These are phyloP conservation scores for Plumapathes pennacea DNA, from an alignment of 92 coral and sea anemone genomes.

Conservation along the genomic window DNA sequence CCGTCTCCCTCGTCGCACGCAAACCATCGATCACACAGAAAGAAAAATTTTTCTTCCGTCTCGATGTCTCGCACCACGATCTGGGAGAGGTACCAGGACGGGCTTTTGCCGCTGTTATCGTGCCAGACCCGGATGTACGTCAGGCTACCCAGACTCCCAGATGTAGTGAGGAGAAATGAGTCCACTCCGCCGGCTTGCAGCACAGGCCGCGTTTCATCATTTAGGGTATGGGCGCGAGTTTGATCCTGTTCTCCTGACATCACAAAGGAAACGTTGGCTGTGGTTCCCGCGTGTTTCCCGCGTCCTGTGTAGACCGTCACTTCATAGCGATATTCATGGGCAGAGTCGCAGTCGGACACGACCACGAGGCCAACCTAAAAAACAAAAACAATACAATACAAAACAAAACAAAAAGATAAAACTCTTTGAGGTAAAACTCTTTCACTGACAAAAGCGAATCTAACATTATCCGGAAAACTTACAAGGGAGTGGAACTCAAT, in stretches of 20 bases:
- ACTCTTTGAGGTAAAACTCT: neutral
- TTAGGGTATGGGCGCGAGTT: slow-evolving; percentile 69
- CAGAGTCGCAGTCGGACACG: slow-evolving; percentile 71
- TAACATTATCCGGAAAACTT: no score
- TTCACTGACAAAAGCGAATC: neutral
- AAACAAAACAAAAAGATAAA: neutral
- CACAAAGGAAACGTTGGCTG: slow-evolving; percentile 76
- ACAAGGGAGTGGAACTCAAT: no score
- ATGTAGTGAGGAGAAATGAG: slow-evolving; percentile 81
- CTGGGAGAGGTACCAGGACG: slow-evolving; percentile 87
- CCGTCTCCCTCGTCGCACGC: slow-evolving; percentile 99
- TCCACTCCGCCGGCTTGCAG: slow-evolving; percentile 78
- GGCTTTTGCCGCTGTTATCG: slow-evolving; percentile 79
- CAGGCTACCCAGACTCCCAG: slow-evolving; percentile 79
- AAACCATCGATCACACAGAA: slow-evolving; percentile 90
- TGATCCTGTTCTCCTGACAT: slow-evolving; percentile 82
- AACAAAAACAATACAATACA: neutral
- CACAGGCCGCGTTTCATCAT: slow-evolving; percentile 49
- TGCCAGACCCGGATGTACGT: slow-evolving; percentile 92
- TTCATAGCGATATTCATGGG: slow-evolving; percentile 76
- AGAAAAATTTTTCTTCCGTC: slow-evolving; percentile 73
- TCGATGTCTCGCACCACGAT: slow-evolving; percentile 83
- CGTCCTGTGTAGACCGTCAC: slow-evolving; percentile 88
- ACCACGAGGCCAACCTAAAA: slow-evolving; percentile 66
- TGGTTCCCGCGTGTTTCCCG: slow-evolving; percentile 72